Evolutionary conservation across 2,888 invertebrate species (phyloP).

Genomic region (Miltochrista miniata): DNA sequence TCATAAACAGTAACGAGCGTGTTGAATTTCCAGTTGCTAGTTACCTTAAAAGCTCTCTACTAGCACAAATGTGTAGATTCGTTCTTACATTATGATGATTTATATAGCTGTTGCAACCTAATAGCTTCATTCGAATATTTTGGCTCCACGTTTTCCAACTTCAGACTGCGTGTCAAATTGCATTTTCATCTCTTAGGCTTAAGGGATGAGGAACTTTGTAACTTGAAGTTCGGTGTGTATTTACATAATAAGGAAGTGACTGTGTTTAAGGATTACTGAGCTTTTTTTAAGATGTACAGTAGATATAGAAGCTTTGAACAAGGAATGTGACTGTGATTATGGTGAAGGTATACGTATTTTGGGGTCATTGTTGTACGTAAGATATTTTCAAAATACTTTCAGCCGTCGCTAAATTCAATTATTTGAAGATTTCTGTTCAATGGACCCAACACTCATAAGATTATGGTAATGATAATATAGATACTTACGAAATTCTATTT

Average conservation of each 20-base stretch:
- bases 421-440: no score
- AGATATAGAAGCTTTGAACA: no score
- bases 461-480: no score
- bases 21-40: background rate
- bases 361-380: no score
- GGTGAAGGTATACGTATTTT: no score
- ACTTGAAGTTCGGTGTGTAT: constrained; percentile 13
- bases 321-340: no score
- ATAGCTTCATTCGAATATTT: constrained; percentile 47
- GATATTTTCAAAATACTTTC: no score
- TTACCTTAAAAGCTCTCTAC: constrained; percentile 2
- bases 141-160: constrained; percentile 23
- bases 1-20: no score
- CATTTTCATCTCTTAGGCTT: constrained; percentile 11
- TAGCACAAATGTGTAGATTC: constrained; percentile 4
- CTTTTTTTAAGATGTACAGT: no score
- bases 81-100: constrained; percentile 43
- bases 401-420: no score
- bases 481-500: no score
- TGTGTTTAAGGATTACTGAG: constrained; percentile 9
- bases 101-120: constrained; percentile 39
- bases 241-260: constrained; percentile 35
- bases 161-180: constrained; percentile 19
- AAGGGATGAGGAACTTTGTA: constrained; percentile 7
- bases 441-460: no score